phyloP scores from a whole-genome alignment of 2,888 invertebrate genomes.

The Argyra leucocephala region DNA sequence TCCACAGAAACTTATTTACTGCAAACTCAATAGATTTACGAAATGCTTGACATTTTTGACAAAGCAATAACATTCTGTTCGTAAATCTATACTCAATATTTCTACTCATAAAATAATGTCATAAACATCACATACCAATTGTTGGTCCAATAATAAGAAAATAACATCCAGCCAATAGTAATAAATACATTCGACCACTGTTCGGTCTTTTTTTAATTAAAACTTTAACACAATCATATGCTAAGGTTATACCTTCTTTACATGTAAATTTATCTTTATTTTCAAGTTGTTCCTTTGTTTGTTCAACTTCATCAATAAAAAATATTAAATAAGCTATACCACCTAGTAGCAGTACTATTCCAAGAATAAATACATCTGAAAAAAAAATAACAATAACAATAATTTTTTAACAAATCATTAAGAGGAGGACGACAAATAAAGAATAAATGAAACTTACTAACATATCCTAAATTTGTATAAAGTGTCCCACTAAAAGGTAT shows the following conservation, averaged over 20 bases:
- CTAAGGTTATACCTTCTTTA: conserved; percentile 32
- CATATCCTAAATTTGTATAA: conserved; percentile 36
- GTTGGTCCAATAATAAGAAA: conserved; percentile 37
- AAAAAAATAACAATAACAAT: conserved; percentile 12
- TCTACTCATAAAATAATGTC: neutral
- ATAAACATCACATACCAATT: conserved; percentile 25
- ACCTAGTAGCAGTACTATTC: conserved; percentile 35
- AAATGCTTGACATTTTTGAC: too few relatives aligned
- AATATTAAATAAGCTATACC: conserved; percentile 39
- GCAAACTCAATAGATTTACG: too few relatives aligned
- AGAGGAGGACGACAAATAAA: too few relatives aligned
- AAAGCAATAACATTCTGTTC: too few relatives aligned
- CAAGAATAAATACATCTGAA: conserved; percentile 37
- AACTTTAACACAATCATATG: conserved; percentile 36
- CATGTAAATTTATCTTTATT: conserved; percentile 22
- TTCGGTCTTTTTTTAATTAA: conserved; percentile 35
- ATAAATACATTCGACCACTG: conserved; percentile 33
- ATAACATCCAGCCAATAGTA: conserved; percentile 34
- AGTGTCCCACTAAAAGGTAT: conserved; percentile 37
- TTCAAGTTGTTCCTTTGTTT: conserved; percentile 16
- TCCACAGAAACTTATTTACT: too few relatives aligned
- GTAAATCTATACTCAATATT: neutral
- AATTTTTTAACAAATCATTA: conserved; percentile 7
- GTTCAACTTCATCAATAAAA: conserved; percentile 35
- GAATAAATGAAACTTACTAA: conserved; percentile 29